Evolutionary conservation across 1,140 invertebrate species (phyloP).

Genomic region (Antheraea mylitta): DNA sequence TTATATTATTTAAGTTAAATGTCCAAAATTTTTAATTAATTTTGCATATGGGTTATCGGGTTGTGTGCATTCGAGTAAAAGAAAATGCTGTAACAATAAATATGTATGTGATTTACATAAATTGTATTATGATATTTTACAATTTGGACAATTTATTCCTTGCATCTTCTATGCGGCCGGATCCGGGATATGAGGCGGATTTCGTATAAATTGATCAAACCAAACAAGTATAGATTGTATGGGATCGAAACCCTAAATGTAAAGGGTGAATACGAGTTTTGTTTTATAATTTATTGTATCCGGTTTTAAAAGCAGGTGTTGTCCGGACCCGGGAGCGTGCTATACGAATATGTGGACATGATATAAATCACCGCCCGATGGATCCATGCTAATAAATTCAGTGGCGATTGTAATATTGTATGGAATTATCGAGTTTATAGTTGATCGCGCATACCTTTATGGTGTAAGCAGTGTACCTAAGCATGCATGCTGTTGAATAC

Average conservation of each 20-base stretch:
- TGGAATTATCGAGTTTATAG: neutral
- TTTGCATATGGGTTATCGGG: no score
- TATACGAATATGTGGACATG: neutral
- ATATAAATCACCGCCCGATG: constrained; percentile 19
- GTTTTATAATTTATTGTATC: constrained; percentile 64
- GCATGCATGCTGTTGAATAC: neutral
- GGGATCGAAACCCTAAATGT: constrained; percentile 38
- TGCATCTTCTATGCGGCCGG: no score
- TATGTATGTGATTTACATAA: no score
- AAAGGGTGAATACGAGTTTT: constrained; percentile 56
- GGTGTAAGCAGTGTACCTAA: neutral
- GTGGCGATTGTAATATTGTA: neutral
- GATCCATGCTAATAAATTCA: constrained; percentile 3
- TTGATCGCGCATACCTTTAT: neutral
- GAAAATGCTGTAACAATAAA: no score
- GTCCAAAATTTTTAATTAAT: no score
- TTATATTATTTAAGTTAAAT: no score
- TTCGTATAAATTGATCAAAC: neutral
- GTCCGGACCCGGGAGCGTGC: constrained; percentile 5
- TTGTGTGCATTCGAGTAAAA: no score
- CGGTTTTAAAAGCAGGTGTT: constrained; percentile 62
- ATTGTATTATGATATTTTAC: no score
- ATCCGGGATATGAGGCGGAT: neutral
- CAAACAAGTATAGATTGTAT: neutral
- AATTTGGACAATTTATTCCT: no score